A percentile compares a stretch with the other conserved stretches of the same genome.
Conservation (phyloP, 2,113 vertebrate species). For the Zosterops lateralis region DNA sequence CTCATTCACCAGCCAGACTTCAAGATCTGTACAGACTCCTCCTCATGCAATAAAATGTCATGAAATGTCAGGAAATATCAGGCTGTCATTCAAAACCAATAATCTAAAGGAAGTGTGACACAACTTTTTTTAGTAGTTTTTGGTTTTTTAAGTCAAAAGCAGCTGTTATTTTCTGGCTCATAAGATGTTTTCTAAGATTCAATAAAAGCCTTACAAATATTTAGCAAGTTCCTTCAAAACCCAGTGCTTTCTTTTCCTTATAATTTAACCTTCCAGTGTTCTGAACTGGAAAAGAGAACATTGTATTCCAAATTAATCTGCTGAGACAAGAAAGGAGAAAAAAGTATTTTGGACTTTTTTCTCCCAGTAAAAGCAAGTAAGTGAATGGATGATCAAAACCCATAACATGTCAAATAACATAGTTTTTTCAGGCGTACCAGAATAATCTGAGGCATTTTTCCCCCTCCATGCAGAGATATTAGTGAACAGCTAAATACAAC, state of each 20-base stretch:
- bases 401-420: background rate
- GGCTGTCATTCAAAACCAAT: constrained; percentile 40
- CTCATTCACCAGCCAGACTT: background rate
- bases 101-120: constrained; percentile 50
- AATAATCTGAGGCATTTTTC: background rate
- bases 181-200: constrained; percentile 33
- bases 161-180: constrained; percentile 69
- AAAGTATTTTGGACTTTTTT: background rate
- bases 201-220: constrained; percentile 53
- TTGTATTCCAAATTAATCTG: constrained; percentile 22
- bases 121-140: background rate
- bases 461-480: background rate
- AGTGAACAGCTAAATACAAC: background rate
- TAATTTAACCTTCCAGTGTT: constrained; percentile 26
- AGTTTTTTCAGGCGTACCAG: background rate
- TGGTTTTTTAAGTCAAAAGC: constrained; percentile 30
- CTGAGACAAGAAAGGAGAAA: background rate
- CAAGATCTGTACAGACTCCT: background rate
- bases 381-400: background rate
- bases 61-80: constrained; percentile 32
- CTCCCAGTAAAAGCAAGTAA: background rate
- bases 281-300: constrained; percentile 40
- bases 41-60: constrained; percentile 23
- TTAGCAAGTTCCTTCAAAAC: constrained; percentile 45
- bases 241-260: background rate